Conservation (phyloP, 64 coral and sea anemone genomes). For the Acropora tenuis region DNA sequence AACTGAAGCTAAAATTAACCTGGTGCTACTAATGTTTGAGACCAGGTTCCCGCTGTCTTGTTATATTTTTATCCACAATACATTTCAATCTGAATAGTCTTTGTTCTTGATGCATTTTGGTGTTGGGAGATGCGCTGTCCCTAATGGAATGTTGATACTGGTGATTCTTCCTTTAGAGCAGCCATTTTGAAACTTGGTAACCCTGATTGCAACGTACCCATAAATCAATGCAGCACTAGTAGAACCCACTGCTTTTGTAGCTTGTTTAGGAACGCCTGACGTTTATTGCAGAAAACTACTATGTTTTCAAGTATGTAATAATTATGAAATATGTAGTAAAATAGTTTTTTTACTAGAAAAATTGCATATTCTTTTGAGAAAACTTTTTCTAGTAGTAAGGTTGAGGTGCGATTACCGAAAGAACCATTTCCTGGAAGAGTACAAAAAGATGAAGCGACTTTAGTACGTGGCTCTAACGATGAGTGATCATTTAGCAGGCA, state of each 20-base stretch:
- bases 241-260: slow-evolving; percentile 7
- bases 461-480: background rate
- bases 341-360: background rate
- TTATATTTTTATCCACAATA: no score
- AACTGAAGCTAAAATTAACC: no score
- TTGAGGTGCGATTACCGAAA: slow-evolving; percentile 4
- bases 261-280: slow-evolving; percentile 14
- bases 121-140: no score
- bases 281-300: background rate
- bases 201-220: background rate
- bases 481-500: slow-evolving; percentile 5
- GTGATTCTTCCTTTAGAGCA: no score
- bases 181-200: background rate
- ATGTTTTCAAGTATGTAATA: slow-evolving; percentile 4
- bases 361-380: background rate
- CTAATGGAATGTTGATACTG: no score
- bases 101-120: no score
- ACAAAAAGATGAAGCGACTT: slow-evolving; percentile 1
- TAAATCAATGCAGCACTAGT: slow-evolving; percentile 1
- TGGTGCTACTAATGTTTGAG: no score
- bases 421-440: background rate
- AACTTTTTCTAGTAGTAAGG: background rate
- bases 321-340: slow-evolving; percentile 9
- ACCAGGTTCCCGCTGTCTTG: no score
- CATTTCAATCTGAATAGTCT: no score